A percentile compares a stretch with the other conserved stretches of the same genome.
phyloP scores from a whole-genome alignment of 1,140 invertebrate genomes.

The Brachionus calyciflorus region DNA sequence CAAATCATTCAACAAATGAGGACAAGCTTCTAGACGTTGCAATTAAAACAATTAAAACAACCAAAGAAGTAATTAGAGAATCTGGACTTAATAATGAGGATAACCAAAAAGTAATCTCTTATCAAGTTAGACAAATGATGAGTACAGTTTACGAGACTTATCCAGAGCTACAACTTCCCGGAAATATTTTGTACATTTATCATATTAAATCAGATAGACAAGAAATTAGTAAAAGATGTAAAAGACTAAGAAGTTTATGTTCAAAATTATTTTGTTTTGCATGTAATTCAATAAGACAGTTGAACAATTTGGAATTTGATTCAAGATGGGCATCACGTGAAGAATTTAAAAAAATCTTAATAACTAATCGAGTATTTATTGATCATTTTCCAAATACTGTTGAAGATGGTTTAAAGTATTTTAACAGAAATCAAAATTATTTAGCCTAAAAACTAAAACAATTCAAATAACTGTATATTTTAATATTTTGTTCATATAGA shows the following conservation, averaged over 20 bases:
- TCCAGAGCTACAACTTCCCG: conserved; percentile 34
- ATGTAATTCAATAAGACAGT: neutral
- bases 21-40: neutral
- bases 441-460: no score
- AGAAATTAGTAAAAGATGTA: neutral
- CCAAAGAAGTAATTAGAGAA: neutral
- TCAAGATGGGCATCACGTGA: conserved; percentile 27
- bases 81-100: neutral
- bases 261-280: neutral
- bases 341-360: conserved; percentile 45
- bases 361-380: conserved; percentile 41
- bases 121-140: conserved; percentile 9
- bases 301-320: conserved; percentile 2
- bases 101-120: neutral
- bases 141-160: conserved; percentile 18
- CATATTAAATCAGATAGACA: neutral
- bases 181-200: conserved; percentile 44
- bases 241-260: no score
- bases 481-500: no score
- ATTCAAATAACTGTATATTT: no score
- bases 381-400: conserved; percentile 43
- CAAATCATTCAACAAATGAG: no score
- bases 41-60: neutral
- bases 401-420: conserved; percentile 37
- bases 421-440: conserved; percentile 28